phyloP scores from a whole-genome alignment of 2,888 invertebrate species.

The Brenthis hecate region DNA sequence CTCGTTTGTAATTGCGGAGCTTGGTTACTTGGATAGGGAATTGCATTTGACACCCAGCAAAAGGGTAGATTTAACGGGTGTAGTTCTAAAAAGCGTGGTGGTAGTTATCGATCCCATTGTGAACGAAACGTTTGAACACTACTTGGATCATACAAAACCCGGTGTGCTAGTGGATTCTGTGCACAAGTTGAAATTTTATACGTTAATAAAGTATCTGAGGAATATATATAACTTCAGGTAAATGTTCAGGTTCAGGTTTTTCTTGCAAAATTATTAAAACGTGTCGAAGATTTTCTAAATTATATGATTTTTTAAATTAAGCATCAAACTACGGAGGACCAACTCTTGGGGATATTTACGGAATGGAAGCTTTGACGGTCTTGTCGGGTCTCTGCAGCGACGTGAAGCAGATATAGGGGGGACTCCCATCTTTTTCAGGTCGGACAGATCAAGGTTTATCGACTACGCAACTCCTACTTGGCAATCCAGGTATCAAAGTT shows the following conservation, averaged over 20 bases:
- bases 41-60: constrained; percentile 62
- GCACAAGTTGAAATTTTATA: constrained; percentile 84
- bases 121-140: constrained; percentile 73
- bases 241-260: constrained; percentile 48
- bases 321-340: constrained; percentile 70
- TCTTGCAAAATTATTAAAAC: too few species aligned
- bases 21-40: constrained; percentile 73
- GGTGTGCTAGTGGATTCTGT: constrained; percentile 81
- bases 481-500: constrained; percentile 77
- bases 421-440: constrained; percentile 84
- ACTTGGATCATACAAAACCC: constrained; percentile 74
- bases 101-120: constrained; percentile 68
- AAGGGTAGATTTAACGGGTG: constrained; percentile 77
- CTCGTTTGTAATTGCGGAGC: constrained; percentile 63
- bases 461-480: constrained; percentile 84
- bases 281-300: too few species aligned
- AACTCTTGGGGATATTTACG: constrained; percentile 85
- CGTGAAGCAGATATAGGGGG: constrained; percentile 85
- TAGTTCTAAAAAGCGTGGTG: constrained; percentile 78
- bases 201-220: constrained; percentile 78
- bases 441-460: constrained; percentile 82
- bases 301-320: constrained; percentile 41
- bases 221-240: constrained; percentile 87
- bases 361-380: constrained; percentile 85
- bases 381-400: constrained; percentile 83